Evolutionary conservation across 2,113 vertebrate species (phyloP).

Genomic region (Neolamprologus falcicula): DNA sequence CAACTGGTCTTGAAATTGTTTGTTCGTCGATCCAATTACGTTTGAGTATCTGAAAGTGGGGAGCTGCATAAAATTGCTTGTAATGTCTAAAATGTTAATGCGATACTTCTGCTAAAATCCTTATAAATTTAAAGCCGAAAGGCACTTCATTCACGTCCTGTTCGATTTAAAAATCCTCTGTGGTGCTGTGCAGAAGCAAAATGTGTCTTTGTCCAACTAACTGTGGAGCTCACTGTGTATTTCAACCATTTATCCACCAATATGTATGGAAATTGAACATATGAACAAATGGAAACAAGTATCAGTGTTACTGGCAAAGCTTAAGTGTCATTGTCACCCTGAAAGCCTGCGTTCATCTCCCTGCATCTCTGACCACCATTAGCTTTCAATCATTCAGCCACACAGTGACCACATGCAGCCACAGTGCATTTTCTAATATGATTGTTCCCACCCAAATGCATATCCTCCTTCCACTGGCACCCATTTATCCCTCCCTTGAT

Average conservation of each 20-base stretch:
- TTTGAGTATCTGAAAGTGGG: background rate
- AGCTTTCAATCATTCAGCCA: slow-evolving; percentile 1
- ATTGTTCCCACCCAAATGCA: slow-evolving; percentile 47
- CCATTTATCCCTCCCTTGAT: slow-evolving; percentile 10
- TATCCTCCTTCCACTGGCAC: background rate
- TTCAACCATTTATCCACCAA: background rate
- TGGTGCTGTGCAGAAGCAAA: background rate
- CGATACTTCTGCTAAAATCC: background rate
- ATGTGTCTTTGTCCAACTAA: background rate
- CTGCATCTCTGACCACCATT: background rate
- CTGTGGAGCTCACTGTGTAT: background rate
- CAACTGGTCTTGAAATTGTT: background rate
- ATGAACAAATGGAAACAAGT: background rate
- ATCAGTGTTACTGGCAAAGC: background rate
- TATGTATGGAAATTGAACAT: background rate
- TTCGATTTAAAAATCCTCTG: background rate
- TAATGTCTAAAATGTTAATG: background rate
- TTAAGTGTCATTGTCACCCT: background rate
- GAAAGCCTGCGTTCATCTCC: background rate
- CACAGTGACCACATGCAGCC: slow-evolving; percentile 8
- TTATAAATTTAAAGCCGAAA: background rate
- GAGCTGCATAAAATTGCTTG: background rate
- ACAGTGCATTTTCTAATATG: slow-evolving; percentile 12
- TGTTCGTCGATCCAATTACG: rapidly evolving
- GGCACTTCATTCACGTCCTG: background rate